These are phyloP conservation scores for Entomobrya proxima DNA, from an alignment of 2,888 invertebrate species.

Conservation along the genomic window DNA sequence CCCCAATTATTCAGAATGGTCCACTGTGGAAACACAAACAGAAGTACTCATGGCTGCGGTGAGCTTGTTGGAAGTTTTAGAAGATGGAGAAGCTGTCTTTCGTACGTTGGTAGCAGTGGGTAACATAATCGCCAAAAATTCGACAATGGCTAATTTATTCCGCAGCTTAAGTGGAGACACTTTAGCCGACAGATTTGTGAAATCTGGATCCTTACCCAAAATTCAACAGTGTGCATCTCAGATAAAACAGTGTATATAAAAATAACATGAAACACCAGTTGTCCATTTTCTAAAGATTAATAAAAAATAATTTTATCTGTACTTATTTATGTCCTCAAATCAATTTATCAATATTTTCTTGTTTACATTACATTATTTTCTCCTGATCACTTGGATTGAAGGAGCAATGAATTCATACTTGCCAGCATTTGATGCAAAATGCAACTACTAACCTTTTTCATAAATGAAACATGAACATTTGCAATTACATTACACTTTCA, in stretches of 20 bases:
- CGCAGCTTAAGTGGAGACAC: slow-evolving; percentile 68
- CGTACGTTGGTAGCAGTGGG: slow-evolving; percentile 72
- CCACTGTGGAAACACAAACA: slow-evolving; percentile 86
- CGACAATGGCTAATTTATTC: slow-evolving; percentile 66
- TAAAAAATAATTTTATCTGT: no score
- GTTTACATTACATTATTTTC: no score
- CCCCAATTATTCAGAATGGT: slow-evolving; percentile 79
- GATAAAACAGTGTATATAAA: slow-evolving; percentile 59
- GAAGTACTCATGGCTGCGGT: slow-evolving; percentile 87
- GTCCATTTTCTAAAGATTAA: no score
- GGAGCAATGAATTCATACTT: no score
- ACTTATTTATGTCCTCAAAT: no score
- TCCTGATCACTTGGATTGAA: no score
- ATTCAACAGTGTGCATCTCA: slow-evolving; percentile 72
- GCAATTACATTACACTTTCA: no score
- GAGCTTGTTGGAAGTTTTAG: slow-evolving; percentile 80
- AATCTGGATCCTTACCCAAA: slow-evolving; percentile 69
- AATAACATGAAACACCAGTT: neutral
- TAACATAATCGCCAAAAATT: slow-evolving; percentile 65
- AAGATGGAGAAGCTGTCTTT: slow-evolving; percentile 72
- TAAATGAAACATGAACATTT: no score
- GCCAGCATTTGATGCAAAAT: no score
- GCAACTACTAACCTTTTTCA: no score
- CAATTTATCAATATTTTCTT: no score
- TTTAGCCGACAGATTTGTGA: slow-evolving; percentile 57